Base-by-base conservation (phyloP, 2,888 invertebrate genomes). In the Brassicogethes aeneus region DNA sequence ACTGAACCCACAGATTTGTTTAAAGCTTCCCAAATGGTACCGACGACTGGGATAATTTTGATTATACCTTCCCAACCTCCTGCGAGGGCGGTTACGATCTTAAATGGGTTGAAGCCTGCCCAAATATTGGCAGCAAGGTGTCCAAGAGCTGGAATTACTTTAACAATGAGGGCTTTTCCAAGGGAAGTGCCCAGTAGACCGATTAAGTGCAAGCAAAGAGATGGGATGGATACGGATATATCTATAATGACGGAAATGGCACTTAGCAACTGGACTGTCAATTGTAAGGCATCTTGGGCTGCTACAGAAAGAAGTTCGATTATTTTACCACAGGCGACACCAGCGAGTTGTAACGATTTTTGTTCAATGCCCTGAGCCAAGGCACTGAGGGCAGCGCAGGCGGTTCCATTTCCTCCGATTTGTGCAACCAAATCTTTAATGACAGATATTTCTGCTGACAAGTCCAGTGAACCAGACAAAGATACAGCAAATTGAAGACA, bases 181-280 rank as follows among this genome's bases (percentile, higher is more conserved):
- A 13, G 7, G 10, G 34, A 17, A 3, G 44, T 17, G 5, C 35
- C 43, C 2, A 52, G 35, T 12, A 37, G 33, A 10, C 29, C 13
- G 8, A 52, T n/a, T 15, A 52, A 39, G n/a, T 33, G 5, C 2
- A 46, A 17, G 5, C 50, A 14, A 10, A 52, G 17, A 2, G 31
- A 15, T 2, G 48, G 43, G 17, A 52, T 45, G 13, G 50, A 37
- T 15, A 45, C 35, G 2, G 14, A 37, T 8, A 40, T 15, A 38
- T 46, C 37, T 2, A 42, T 17, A 3, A 46, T 35, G 2, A 15
- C 35, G 12, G 37, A 30, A 2, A 50, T 30, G 16, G 12, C 31
- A n/a, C 47, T 3, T 14, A 52, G 35, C n/a, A 52, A 29, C 3
- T 30, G 34, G 3, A 50, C 41, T 5, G 39, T 41, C 30, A 52